A percentile compares a stretch with the other conserved stretches of the same genome.
Conservation (phyloP, 2,113 vertebrate genomes). For the rabbit (Oryctolagus cuniculus) region mOryCun1.1 NC_091443.1:48981001-48981500, state of each 20-base stretch:
- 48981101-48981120: background rate
- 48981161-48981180: constrained; percentile 48
- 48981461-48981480: background rate
- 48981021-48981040: background rate
- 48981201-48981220: constrained; percentile 37
- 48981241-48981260: constrained; percentile 65
- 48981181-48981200: constrained; percentile 63
- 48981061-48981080: background rate
- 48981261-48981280: constrained; percentile 60
- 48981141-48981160: constrained; percentile 41
- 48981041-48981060: background rate
- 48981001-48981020: constrained; percentile 1
- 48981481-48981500: constrained; percentile 45
- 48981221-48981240: constrained; percentile 45
- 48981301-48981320: constrained; percentile 56
- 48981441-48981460: background rate
- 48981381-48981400: constrained; percentile 48
- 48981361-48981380: background rate
- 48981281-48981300: constrained; percentile 59
- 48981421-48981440: constrained; percentile 46
- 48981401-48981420: constrained; percentile 57
- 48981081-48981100: background rate
- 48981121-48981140: background rate
- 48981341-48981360: constrained; percentile 39
- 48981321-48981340: constrained; percentile 70